phyloP scores from a whole-genome alignment of 2,797 vertebrate genomes.

The Gastrophryne carolinensis region DNA sequence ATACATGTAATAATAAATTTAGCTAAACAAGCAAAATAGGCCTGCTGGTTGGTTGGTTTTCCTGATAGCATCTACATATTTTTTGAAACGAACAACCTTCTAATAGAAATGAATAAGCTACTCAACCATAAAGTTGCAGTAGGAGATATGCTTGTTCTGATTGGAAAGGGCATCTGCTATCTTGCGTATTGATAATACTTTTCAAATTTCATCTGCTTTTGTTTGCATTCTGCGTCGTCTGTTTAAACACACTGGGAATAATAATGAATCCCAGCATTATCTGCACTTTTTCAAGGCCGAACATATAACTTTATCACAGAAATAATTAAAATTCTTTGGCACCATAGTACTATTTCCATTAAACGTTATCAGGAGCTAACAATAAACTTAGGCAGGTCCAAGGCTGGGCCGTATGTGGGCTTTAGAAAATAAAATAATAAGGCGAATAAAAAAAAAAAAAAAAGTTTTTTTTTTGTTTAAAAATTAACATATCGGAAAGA shows the following conservation, averaged over 20 bases:
- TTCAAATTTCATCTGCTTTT: slow-evolving; percentile 99
- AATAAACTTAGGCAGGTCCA: slow-evolving; percentile 90
- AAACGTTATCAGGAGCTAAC: slow-evolving; percentile 96
- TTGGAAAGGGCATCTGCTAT: slow-evolving; percentile 99
- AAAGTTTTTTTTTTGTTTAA: slow-evolving; percentile 43
- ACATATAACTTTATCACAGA: slow-evolving; percentile 99
- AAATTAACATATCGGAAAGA: neutral
- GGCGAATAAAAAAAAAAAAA: slow-evolving; percentile 66
- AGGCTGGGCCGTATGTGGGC: slow-evolving; percentile 83
- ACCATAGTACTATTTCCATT: slow-evolving; percentile 98
- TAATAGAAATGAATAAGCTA: slow-evolving; percentile 99
- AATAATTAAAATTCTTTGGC: slow-evolving; percentile 99
- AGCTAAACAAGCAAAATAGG: slow-evolving; percentile 81
- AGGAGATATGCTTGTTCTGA: slow-evolving; percentile 98
- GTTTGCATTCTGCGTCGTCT: slow-evolving; percentile 99
- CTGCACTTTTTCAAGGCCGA: slow-evolving; percentile 93
- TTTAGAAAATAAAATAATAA: slow-evolving; percentile 80
- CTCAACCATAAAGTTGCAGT: slow-evolving; percentile 98
- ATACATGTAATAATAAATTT: slow-evolving; percentile 79
- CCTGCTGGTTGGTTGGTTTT: slow-evolving; percentile 78
- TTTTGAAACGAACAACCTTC: slow-evolving; percentile 92
- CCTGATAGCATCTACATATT: slow-evolving; percentile 82
- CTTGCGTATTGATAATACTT: slow-evolving; percentile 99
- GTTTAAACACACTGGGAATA: slow-evolving; percentile 99
- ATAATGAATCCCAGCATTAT: slow-evolving; percentile 99